A percentile compares a stretch with the other conserved stretches of the same genome.
Evolutionary conservation across 2,888 invertebrate genomes (phyloP).

Genomic region (Lasioglossum pauxillum): DNA sequence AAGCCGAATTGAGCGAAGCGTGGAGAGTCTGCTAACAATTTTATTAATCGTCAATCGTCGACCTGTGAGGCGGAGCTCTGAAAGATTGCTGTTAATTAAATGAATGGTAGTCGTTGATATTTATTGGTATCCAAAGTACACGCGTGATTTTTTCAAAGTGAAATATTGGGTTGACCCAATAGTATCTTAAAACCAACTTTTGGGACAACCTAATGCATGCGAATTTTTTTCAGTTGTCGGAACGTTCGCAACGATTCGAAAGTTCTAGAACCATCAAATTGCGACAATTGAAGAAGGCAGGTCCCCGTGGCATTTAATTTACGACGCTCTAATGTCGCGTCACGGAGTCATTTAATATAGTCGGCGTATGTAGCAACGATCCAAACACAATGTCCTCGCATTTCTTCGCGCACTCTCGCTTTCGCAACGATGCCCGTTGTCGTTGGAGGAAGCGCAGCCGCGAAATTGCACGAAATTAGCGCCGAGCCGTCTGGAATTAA

Average conservation of each 20-base stretch:
- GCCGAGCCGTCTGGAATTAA: constrained; percentile 24
- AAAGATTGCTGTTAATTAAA: neutral
- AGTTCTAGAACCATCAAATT: neutral
- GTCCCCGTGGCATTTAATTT: neutral
- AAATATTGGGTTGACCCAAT: too few relatives aligned
- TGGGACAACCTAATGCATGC: too few relatives aligned
- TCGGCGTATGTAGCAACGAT: neutral
- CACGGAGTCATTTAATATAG: neutral
- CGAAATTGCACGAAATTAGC: constrained; percentile 22
- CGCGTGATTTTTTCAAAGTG: too few relatives aligned
- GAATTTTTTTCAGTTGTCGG: neutral
- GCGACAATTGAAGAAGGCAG: neutral
- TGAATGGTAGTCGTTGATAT: too few relatives aligned
- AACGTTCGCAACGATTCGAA: neutral
- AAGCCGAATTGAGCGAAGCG: neutral
- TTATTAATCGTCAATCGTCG: neutral
- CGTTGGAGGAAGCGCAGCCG: constrained; percentile 8
- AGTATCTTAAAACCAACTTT: too few relatives aligned
- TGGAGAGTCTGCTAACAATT: neutral
- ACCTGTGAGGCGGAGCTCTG: neutral
- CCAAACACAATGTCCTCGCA: neutral
- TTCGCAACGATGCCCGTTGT: neutral
- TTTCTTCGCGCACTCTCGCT: neutral
- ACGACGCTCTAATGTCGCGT: neutral
- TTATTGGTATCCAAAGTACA: too few relatives aligned